Conservation (phyloP, 2,888 invertebrate genomes). For the Phalera bucephala region DNA sequence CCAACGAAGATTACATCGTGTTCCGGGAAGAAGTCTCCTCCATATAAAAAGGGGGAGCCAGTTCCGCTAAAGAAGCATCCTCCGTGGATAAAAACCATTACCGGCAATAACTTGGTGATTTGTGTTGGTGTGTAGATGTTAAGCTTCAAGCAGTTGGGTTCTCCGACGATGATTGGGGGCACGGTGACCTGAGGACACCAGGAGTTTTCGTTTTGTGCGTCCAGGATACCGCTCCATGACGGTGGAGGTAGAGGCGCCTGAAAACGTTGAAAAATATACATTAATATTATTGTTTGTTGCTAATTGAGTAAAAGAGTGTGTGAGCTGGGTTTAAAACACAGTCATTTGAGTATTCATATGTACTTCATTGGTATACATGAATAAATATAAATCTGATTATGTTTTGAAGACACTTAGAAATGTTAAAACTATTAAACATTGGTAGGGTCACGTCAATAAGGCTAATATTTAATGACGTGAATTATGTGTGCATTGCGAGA, state of each 20-base stretch:
- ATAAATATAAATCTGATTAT: too few relatives aligned
- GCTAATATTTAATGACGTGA: too few relatives aligned
- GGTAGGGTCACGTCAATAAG: too few relatives aligned
- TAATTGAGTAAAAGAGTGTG: too few relatives aligned
- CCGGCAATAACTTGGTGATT: slow-evolving; percentile 59
- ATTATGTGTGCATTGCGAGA: too few relatives aligned
- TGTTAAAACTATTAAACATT: too few relatives aligned
- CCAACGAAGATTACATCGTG: slow-evolving; percentile 83
- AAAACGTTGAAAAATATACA: too few relatives aligned
- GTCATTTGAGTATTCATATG: too few relatives aligned
- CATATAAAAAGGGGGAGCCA: slow-evolving; percentile 82
- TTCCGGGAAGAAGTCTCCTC: slow-evolving; percentile 83
- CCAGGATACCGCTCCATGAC: slow-evolving; percentile 64
- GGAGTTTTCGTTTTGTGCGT: slow-evolving; percentile 64
- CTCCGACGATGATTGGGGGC: slow-evolving; percentile 50
- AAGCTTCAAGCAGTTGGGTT: slow-evolving; percentile 65
- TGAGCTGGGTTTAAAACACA: too few relatives aligned
- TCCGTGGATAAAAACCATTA: slow-evolving; percentile 86
- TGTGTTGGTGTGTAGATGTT: slow-evolving; percentile 61
- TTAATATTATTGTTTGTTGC: too few relatives aligned
- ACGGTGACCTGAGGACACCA: slow-evolving; percentile 64
- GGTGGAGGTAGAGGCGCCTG: slow-evolving; percentile 71
- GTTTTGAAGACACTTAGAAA: too few relatives aligned
- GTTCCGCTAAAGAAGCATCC: slow-evolving; percentile 84
- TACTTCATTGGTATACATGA: too few relatives aligned